phyloP scores from a whole-genome alignment of 2,888 invertebrate genomes.

The Colletes collaris region DNA sequence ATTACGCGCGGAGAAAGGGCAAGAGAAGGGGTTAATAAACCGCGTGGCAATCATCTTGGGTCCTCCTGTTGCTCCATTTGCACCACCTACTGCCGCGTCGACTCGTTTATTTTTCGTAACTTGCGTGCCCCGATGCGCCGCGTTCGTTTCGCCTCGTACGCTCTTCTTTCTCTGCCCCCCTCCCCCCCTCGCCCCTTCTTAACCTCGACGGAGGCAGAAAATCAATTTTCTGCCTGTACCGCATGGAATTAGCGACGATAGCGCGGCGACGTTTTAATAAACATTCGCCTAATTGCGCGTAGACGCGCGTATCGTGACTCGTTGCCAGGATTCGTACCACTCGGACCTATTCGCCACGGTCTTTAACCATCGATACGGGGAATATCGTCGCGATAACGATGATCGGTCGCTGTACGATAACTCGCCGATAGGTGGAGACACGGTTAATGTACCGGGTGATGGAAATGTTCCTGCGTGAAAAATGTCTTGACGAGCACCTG shows the following conservation, averaged over 20 bases:
- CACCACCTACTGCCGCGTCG: conserved; percentile 26
- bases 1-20: neutral
- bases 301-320: neutral
- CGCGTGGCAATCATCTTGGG: neutral
- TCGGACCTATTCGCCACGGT: neutral
- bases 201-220: conserved; percentile 14
- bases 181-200: neutral
- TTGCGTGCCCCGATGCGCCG: conserved; percentile 6
- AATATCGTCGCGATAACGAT: conserved; percentile 3
- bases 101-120: conserved; percentile 25
- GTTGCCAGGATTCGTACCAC: too few species aligned
- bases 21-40: conserved; percentile 22
- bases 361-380: neutral
- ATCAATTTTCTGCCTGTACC: conserved; percentile 39
- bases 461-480: too few species aligned
- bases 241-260: conserved; percentile 32
- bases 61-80: conserved; percentile 14
- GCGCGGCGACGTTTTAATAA: conserved; percentile 36
- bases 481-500: too few species aligned
- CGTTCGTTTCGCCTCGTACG: neutral
- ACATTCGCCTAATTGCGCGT: conserved; percentile 34
- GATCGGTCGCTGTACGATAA: neutral
- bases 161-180: neutral
- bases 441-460: too few species aligned
- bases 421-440: too few species aligned